A percentile compares a stretch with the other conserved stretches of the same genome.
Evolutionary conservation across 1,140 invertebrate species (phyloP).

Genomic region (Nilaparvata lugens): DNA sequence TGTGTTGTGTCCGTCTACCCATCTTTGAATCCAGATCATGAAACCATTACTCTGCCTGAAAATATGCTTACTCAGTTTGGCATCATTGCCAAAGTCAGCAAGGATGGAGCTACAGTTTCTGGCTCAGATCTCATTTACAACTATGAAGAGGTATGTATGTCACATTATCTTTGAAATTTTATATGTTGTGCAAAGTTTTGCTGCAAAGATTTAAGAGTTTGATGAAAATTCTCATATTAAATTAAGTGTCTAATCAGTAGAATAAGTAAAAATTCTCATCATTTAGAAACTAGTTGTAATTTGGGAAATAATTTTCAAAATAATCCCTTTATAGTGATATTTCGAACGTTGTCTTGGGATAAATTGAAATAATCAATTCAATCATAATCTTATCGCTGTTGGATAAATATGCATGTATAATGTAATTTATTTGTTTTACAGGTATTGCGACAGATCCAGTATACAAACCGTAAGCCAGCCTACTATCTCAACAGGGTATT

Average conservation of each 20-base stretch:
- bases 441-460: conserved; percentile 78
- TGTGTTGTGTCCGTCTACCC: conserved; percentile 89
- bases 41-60: conserved; percentile 68
- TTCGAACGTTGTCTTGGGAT: no score
- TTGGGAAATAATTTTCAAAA: no score
- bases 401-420: no score
- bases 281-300: no score
- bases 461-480: conserved; percentile 87
- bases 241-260: neutral
- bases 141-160: conserved; percentile 62
- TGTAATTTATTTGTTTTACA: conserved; percentile 31
- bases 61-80: conserved; percentile 61
- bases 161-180: neutral
- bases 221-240: neutral
- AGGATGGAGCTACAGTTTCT: conserved; percentile 72
- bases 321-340: no score
- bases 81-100: conserved; percentile 65
- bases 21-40: conserved; percentile 88
- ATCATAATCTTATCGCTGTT: no score
- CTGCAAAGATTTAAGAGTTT: neutral
- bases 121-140: conserved; percentile 78
- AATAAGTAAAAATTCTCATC: neutral
- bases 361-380: neutral
- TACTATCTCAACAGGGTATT: conserved; percentile 92
- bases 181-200: no score